Conservation (phyloP, 1,140 invertebrate genomes). For the Colletes gigas region DNA sequence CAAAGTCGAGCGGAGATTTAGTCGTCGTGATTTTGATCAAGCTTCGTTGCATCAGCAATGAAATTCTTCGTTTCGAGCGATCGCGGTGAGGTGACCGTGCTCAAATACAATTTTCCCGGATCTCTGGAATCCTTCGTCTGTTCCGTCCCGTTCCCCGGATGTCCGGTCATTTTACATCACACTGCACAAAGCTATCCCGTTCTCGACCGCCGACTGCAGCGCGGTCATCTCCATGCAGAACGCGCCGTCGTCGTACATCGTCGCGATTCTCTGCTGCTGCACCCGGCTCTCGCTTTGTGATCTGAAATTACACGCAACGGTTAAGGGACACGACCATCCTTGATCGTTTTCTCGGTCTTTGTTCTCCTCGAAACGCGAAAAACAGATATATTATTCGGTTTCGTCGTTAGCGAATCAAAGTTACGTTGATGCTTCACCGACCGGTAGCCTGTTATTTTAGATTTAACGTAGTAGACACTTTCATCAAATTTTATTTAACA, state of each 20-base stretch:
- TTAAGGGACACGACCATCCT: neutral
- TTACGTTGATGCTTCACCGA: too few relatives aligned
- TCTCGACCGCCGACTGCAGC: slow-evolving; percentile 77
- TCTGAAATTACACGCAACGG: slow-evolving; percentile 62
- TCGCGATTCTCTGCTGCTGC: slow-evolving; percentile 74
- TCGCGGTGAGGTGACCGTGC: neutral
- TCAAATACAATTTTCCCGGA: neutral
- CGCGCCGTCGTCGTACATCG: slow-evolving; percentile 77
- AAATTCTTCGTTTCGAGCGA: neutral
- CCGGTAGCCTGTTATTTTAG: too few relatives aligned
- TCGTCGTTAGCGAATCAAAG: too few relatives aligned
- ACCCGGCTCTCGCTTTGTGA: slow-evolving; percentile 78
- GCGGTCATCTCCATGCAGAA: slow-evolving; percentile 80
- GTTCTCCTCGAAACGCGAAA: too few relatives aligned
- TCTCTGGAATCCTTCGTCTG: neutral
- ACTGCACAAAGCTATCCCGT: slow-evolving; percentile 76
- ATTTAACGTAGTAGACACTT: too few relatives aligned
- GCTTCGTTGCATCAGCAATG: slow-evolving; percentile 21
- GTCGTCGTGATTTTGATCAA: slow-evolving; percentile 1
- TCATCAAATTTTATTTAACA: too few relatives aligned
- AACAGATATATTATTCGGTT: too few relatives aligned
- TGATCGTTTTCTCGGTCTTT: too few relatives aligned
- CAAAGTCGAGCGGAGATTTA: slow-evolving; percentile 8
- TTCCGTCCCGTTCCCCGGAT: neutral
- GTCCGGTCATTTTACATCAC: slow-evolving; percentile 72